Conservation (phyloP, 2,888 invertebrate species). For the Dascillus cervinus region DNA sequence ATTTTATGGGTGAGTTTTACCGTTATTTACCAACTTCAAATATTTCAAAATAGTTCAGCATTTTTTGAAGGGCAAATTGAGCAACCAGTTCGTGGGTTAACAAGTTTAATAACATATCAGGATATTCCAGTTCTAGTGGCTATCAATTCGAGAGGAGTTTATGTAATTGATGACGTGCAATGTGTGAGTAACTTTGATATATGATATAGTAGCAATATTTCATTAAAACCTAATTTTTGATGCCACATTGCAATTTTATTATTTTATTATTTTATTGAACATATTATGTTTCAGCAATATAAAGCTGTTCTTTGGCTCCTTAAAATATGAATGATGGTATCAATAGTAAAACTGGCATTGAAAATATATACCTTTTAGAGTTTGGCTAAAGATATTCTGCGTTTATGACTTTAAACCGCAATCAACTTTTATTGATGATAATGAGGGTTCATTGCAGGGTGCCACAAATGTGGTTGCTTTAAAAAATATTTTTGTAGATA, state of each 20-base stretch:
- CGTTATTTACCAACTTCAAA: background rate
- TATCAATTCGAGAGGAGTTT: constrained; percentile 78
- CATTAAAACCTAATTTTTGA: too few relatives aligned
- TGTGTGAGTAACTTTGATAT: constrained; percentile 54
- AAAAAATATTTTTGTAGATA: too few relatives aligned
- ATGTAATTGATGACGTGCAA: constrained; percentile 76
- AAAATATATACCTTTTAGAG: too few relatives aligned
- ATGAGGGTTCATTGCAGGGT: too few relatives aligned
- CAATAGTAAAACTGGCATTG: too few relatives aligned
- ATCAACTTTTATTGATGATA: too few relatives aligned
- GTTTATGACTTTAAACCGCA: too few relatives aligned
- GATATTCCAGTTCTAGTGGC: constrained; percentile 84
- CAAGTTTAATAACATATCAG: constrained; percentile 75
- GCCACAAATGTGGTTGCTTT: too few relatives aligned
- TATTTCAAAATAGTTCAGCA: constrained; percentile 57
- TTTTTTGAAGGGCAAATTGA: constrained; percentile 95
- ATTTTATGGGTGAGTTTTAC: constrained; percentile 67
- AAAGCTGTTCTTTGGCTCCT: background rate
- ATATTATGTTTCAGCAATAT: constrained; percentile 1
- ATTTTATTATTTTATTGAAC: too few relatives aligned
- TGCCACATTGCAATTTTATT: too few relatives aligned
- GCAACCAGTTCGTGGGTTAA: constrained; percentile 78
- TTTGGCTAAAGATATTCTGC: too few relatives aligned
- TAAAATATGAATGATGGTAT: too few relatives aligned
- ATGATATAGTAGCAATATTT: constrained; percentile 4